phyloP scores from a whole-genome alignment of 2,113 vertebrate species.

The Ivindomyrus marchei region DNA sequence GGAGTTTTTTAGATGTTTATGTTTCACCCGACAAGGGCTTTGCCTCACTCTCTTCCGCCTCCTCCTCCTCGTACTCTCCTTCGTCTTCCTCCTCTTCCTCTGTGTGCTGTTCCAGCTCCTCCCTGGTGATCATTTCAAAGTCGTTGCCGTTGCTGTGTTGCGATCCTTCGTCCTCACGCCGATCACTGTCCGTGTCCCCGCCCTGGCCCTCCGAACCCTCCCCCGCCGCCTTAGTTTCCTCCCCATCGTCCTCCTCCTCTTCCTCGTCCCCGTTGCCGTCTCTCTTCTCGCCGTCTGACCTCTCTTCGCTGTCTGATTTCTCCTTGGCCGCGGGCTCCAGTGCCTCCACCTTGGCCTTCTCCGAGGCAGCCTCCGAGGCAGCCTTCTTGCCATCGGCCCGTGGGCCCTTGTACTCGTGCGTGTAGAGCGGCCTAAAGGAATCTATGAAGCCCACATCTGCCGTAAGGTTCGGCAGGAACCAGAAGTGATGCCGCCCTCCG shows the following conservation, averaged over 20 bases:
- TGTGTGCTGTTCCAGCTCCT: constrained; percentile 96
- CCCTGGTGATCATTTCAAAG: constrained; percentile 99
- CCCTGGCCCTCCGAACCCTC: constrained; percentile 59
- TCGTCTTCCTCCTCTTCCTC: constrained; percentile 79
- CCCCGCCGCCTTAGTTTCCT: constrained; percentile 34
- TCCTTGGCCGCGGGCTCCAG: constrained; percentile 60
- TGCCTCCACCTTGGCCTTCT: constrained; percentile 51
- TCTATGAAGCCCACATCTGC: constrained; percentile 97
- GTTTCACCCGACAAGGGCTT: constrained; percentile 72
- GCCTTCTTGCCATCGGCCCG: constrained; percentile 79
- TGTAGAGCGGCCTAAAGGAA: constrained; percentile 96
- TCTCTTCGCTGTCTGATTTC: constrained; percentile 77
- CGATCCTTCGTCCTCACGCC: constrained; percentile 87
- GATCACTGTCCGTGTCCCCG: constrained; percentile 90
- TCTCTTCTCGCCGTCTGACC: constrained; percentile 90
- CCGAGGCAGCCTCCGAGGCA: constrained; percentile 52
- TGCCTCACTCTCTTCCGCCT: constrained; percentile 45
- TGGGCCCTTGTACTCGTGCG: constrained; percentile 95
- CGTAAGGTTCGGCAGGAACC: constrained; percentile 96
- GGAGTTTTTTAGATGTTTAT: constrained; percentile 57
- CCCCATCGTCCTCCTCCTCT: constrained; percentile 51
- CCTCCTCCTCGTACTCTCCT: constrained; percentile 51
- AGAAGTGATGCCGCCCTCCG: constrained; percentile 95
- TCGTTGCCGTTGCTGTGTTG: constrained; percentile 99
- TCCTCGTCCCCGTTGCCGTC: constrained; percentile 73